Base-by-base conservation (phyloP, 2,797 vertebrate genomes). In the Sebastes flavidus region DNA sequence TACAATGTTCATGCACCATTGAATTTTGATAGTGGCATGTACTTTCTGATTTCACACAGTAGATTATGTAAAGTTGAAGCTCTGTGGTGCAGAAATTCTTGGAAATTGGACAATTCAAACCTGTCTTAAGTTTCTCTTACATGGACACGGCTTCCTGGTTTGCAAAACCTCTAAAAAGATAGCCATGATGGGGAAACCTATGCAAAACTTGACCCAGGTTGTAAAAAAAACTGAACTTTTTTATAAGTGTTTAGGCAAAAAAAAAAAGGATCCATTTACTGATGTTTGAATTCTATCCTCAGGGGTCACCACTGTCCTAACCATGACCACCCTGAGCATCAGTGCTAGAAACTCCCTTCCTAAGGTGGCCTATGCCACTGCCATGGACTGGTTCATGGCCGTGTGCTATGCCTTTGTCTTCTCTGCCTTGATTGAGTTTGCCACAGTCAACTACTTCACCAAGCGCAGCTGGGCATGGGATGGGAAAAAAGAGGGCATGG, bases 331-430 rank as follows among this genome's bases (percentile, higher is more conserved):
- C 1, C 93, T 99, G 88, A 99, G 99, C 95, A 99, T 99, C 97
- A 99, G 98, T 93, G 99, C 99, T 89, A 97, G 99, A 95, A 99
- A 99, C 95, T 99, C 99, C 22, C 96, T 99, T 81, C 99, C 99
- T 87, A 99, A 99, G 91, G 98, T 99, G 94, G 99, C 99, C 67
- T 99, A 99, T 16, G 98, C 99, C 92, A 99, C 99, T 18, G 99
- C 99, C 94, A 99, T 99, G 99, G 99, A 99, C 96, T 99, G 99
- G 99, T 99, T 99, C 96, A 99, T 99, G 97, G 99, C 99, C 4
- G 99, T 99, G 92, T 99, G 99, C 96, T 99, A 99, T 87, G 98
- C 99, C 93, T 99, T 99, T 90, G 99, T 99, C 93, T 99, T 99
- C 97, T 99, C 99, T 88, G 99, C 99, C 68, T 96, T 99, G 95